Evolutionary conservation across 2,113 vertebrate genomes (phyloP), one percentile per base, ranked within the genome.

Genomic region (Anas platyrhynchos): DNA sequence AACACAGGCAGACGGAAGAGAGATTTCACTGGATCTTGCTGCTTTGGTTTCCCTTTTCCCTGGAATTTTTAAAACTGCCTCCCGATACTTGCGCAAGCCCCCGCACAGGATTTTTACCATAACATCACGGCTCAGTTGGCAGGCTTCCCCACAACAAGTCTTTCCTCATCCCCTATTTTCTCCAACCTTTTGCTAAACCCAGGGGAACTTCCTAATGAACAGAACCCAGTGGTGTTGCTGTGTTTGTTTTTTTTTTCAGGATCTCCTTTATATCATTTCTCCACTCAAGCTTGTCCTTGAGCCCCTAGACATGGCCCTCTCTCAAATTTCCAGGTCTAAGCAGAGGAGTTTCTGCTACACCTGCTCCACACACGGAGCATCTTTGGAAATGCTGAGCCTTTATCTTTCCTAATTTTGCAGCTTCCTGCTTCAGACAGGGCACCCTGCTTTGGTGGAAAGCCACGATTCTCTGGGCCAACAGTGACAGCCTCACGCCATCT

Each of bases 121-220:
- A 94, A 90, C 88, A 84, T 91, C 88, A 75, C 66, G 91, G 83
- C 69, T 94, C 72, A 69, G 41, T n/a, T 93, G 86, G 86, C 86
- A 94, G 7, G 34, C 38, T 89, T 84, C 69, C 80, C 83, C 83
- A 59, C 72, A 88, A 93, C 66, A 91, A 78, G 36, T 84, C 86
- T 95, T 90, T 84, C 83, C 80, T 90, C 83, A 91, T 46, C 61
- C 68, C 61, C 36, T 83, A 22, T 43, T 86, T 96, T 91, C 41
- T 88, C 91, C 72, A 93, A 48, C 44, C 58, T n/a, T 94, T 81
- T 92, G 48, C 86, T 95, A 83, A 90, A 72, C 1, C 27, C 44
- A 56, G 61, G 83, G 69, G 58, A 75, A 95, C 86, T 86, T 94
- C 66, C 69, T 65, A 66, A 90, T 82, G 34, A 52, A 68, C 44